phyloP scores from a whole-genome alignment of 1,140 invertebrate species.

The Globodera rostochiensis region DNA sequence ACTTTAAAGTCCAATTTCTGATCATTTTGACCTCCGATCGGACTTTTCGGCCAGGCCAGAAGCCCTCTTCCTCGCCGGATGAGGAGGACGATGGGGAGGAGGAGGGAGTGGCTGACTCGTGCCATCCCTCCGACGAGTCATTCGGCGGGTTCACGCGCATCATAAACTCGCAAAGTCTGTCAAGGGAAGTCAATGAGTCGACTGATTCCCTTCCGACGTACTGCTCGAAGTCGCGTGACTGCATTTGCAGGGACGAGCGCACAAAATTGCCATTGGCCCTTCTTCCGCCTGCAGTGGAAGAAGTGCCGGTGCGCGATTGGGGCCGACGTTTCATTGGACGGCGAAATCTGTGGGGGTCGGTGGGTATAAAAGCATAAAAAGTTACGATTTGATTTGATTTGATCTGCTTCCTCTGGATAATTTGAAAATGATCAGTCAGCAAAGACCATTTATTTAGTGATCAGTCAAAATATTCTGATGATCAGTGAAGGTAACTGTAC shows the following conservation, averaged over 20 bases:
- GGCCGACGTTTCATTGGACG: conserved; percentile 5
- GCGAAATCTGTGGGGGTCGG: background rate
- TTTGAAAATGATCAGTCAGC: no score
- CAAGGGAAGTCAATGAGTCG: background rate
- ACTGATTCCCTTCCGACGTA: background rate
- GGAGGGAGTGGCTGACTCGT: conserved; percentile 36
- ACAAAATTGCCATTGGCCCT: conserved; percentile 56
- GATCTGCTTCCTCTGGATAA: no score
- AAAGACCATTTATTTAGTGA: no score
- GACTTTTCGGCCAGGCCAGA: background rate
- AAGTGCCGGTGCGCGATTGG: conserved; percentile 19
- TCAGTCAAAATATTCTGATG: no score
- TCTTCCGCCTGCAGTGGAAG: conserved; percentile 1
- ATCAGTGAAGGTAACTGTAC: no score
- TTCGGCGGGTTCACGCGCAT: conserved; percentile 62
- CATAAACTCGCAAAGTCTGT: conserved; percentile 57
- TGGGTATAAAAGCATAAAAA: no score
- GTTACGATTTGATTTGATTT: no score
- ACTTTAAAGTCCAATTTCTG: background rate
- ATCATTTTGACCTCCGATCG: conserved; percentile 25
- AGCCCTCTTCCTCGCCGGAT: conserved; percentile 18
- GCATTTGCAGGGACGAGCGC: conserved; percentile 56
- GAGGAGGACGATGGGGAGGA: background rate
- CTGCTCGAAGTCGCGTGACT: conserved; percentile 62
- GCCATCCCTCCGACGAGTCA: conserved; percentile 59